These are phyloP conservation scores for Lipophrys pholis DNA, from an alignment of 2,113 vertebrate species.

Conservation along the genomic window DNA sequence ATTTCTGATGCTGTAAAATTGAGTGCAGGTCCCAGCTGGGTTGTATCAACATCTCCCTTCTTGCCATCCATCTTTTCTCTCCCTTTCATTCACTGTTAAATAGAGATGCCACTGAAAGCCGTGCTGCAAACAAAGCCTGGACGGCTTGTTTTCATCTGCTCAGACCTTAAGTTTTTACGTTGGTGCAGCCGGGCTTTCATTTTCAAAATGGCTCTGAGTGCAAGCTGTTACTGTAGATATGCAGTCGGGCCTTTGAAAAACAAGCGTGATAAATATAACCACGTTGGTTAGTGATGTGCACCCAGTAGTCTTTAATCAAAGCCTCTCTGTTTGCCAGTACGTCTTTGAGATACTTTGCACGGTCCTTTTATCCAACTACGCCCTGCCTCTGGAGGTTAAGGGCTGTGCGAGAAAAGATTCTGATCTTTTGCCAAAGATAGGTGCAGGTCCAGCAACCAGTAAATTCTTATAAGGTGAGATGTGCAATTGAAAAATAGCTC, in stretches of 20 bases:
- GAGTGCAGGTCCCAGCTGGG: conserved; percentile 61
- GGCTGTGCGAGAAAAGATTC: conserved; percentile 20
- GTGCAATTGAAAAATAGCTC: conserved; percentile 39
- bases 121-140: conserved; percentile 24
- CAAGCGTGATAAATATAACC: conserved; percentile 24
- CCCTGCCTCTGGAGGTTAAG: conserved; percentile 31
- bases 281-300: conserved; percentile 35
- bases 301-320: conserved; percentile 46
- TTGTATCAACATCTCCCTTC: conserved; percentile 52
- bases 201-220: conserved; percentile 48
- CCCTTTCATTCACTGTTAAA: conserved; percentile 45
- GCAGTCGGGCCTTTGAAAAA: conserved; percentile 51
- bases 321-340: conserved; percentile 34
- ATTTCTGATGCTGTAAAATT: conserved; percentile 63
- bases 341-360: conserved; percentile 28
- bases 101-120: conserved; percentile 35
- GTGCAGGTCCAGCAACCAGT: conserved; percentile 15
- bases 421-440: conserved; percentile 32
- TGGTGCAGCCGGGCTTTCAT: conserved; percentile 35
- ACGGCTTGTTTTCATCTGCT: conserved; percentile 37
- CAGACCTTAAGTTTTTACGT: conserved; percentile 17
- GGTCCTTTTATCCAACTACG: conserved; percentile 16
- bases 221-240: conserved; percentile 37
- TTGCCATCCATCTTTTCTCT: conserved; percentile 48
- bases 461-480: conserved; percentile 21